Base-by-base conservation (phyloP, 1,140 invertebrate species). In the Ceratitis capitata region DNA sequence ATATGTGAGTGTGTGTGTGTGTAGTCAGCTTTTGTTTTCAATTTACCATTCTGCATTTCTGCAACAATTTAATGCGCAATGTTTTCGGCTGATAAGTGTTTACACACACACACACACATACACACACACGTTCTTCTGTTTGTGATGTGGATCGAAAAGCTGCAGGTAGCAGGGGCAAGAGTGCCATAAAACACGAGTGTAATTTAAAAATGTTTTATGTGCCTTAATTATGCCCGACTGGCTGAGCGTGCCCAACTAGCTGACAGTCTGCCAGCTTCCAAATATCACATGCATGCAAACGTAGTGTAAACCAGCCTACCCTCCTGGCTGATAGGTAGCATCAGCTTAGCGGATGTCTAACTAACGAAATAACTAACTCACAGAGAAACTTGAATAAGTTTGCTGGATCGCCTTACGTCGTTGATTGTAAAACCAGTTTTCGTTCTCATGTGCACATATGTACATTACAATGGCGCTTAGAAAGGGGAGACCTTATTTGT, bases 141-240 rank as follows among this genome's bases (percentile, higher is more conserved):
- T n/a, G n/a, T n/a, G n/a, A n/a, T n/a, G n/a, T n/a, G n/a, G n/a
- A 78, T 35, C 19, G 39, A 78, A 78, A 45, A 16, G 69, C 23
- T 19, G 69, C 39, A 16, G 39, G 26, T 45, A 78, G 39, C 16
- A 19, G 69, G 69, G 69, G 69, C 3, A 26, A 45, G 69, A 35
- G 35, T 42, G 42, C 39, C 69, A 78, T 78, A 78, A 78, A 78
- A 78, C 69, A 78, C 69, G 69, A 78, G 14, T 47, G 69, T 78
- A 78, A 78, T 78, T 78, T 78, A 78, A 78, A 78, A 78, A 78
- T 78, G 69, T 78, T 78, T 78, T 78, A 78, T 78, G 69, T 78
- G 39, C 69, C 69, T 78, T 78, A 78, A 78, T 78, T 78, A 78
- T 45, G 39, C 45, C 69, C 45, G 39, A 78, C 69, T 47, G 69